Base-by-base conservation (phyloP, 1,140 invertebrate species). In the Coelopa frigida region DNA sequence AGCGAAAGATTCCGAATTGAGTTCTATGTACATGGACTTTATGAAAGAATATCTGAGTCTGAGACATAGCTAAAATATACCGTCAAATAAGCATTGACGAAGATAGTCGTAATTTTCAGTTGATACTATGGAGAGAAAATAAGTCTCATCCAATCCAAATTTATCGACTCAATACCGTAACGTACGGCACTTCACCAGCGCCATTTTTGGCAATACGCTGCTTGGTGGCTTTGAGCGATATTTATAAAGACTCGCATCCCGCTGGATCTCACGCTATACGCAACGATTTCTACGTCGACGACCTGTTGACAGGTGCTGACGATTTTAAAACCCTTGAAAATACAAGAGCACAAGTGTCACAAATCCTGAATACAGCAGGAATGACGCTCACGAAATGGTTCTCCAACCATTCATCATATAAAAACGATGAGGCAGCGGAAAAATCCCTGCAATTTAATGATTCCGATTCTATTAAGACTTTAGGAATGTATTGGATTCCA, bases 51-150 rank as follows among this genome's bases (percentile, higher is more conserved):
- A n/a, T n/a, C n/a, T n/a, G n/a, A n/a, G n/a, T n/a, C n/a, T n/a
- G n/a, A 11, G 54, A 60, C 29, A 48, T 52, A 7, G 23, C 53
- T 21, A 59, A 68, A 46, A 67, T 69, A 58, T 72, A 57, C 44
- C 51, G 61, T 5, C 58, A 58, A 33, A 50, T 69, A 12, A 14
- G 7, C 21, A 22, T 67, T 6, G 26, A 50, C 43, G 11, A 41
- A 32, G 31, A 49, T 18, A 35, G 61, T 43, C 20, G 46, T 15
- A 46, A 39, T 17, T 61, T 57, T 37, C 70, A 73, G 55, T 38
- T 55, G 12, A 64, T 73, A 23, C 17, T 73, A 1, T 72, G 70
- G 62, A 47, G 62, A 26, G 18, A 58, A 36, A 38, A 49, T 12
- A 32, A 33, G 10, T 17, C 15, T 12, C 23, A 59, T 6, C 45